Base-by-base conservation (phyloP, 2,888 invertebrate species). In the Cheilosia vulpina region DNA sequence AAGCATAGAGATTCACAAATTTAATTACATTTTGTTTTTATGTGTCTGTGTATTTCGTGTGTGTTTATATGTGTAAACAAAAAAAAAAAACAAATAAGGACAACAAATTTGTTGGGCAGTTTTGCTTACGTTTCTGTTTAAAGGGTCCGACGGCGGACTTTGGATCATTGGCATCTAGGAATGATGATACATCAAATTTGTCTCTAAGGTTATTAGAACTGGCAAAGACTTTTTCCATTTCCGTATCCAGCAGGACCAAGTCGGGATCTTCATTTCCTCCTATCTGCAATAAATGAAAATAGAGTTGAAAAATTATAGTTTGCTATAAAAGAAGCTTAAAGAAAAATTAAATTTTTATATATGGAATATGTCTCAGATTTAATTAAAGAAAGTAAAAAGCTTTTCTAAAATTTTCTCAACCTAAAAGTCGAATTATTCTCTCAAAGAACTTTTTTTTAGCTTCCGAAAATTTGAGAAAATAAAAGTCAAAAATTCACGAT, bases 181-280 rank as follows among this genome's bases (percentile, higher is more conserved):
- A 92, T 73, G 92, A 93, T 89, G 94, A 93, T 90, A 95, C 93
- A 93, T 94, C 93, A 92, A 94, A 95, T 89, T 93, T 93, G 27
- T 92, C 91, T 88, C 90, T 91, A 89, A 94, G 93, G 84, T 93
- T 92, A 88, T 91, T 92, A 92, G 94, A 93, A 93, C 94, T 95
- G 92, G 96, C 96, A 92, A 97, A 96, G 89, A 97, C 96, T 92
- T 97, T 96, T 90, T 96, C 96, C 95, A 97, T 97, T 94, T 97
- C 97, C 92, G 96, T 96, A 93, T 97, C 97, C 93, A 97, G 93
- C 88, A 94, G 95, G 89, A 96, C 94, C 91, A 95, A 95, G 92
- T 95, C 94, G 90, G 93, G 93, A 93, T 94, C 93, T 93, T 93
- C 90, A 93, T 93, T 92, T 93, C 94, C 93, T 91, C 92, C 93